A percentile compares a stretch with the other conserved stretches of the same genome.
Evolutionary conservation across 2,113 vertebrate species (phyloP).

Genomic region (Rana temporaria): DNA sequence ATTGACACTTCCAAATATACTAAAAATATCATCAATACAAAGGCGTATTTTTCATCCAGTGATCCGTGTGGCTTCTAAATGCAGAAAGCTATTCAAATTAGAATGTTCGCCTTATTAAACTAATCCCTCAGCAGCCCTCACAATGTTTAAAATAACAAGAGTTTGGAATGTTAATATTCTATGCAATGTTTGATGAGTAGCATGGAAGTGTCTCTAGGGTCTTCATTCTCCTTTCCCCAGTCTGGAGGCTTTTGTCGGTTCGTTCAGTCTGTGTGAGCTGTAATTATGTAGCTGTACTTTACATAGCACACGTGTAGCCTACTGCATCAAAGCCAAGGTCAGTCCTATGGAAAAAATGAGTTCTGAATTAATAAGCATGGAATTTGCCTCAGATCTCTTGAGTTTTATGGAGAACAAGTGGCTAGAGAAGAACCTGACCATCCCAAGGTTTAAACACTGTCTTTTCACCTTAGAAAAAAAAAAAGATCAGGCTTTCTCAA

Average conservation of each 20-base stretch:
- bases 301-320: not conserved
- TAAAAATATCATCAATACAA: too few relatives aligned
- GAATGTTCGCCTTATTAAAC: not conserved
- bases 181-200: not conserved
- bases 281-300: not conserved
- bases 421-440: not conserved
- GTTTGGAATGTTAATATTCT: not conserved
- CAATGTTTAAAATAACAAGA: not conserved
- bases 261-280: not conserved
- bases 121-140: not conserved
- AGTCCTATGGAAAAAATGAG: not conserved
- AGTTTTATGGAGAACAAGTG: not conserved
- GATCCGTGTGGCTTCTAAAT: not conserved
- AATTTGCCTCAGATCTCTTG: not conserved
- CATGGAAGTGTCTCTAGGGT: not conserved
- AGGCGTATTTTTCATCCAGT: too few relatives aligned
- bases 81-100: not conserved
- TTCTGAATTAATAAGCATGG: constrained; percentile 9
- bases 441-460: not conserved
- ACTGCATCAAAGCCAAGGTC: constrained; percentile 5
- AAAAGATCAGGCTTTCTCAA: too few relatives aligned
- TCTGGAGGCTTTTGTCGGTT: constrained; percentile 3
- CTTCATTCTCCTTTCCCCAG: not conserved
- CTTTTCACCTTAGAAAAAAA: too few relatives aligned
- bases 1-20: too few relatives aligned